Percentiles rank a stretch among this genome's conserved stretches.
Evolutionary conservation across 1,140 invertebrate genomes (phyloP).

Genomic region (Propsilocerus akamusi): DNA sequence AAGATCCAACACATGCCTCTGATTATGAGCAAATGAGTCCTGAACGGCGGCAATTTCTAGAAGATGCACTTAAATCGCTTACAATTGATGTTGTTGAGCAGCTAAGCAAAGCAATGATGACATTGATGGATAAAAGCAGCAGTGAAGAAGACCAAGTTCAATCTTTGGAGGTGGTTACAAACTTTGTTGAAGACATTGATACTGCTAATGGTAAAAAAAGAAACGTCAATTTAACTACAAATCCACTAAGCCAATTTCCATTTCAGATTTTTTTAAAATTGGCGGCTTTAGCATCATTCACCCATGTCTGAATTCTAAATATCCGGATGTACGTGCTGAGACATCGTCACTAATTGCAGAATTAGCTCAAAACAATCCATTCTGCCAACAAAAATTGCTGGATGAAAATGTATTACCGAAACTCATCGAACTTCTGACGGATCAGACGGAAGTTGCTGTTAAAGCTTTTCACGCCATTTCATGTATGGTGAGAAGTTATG

Average conservation of each 20-base stretch:
- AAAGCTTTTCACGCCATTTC: slow-evolving; percentile 44
- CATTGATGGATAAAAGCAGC: slow-evolving; percentile 22
- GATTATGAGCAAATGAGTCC: not conserved
- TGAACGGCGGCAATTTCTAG: slow-evolving; percentile 32
- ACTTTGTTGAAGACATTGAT: slow-evolving; percentile 35
- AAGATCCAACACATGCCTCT: not conserved
- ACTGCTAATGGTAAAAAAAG: slow-evolving; percentile 26
- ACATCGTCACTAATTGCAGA: slow-evolving; percentile 37
- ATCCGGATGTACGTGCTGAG: slow-evolving; percentile 28
- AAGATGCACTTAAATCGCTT: slow-evolving; percentile 29
- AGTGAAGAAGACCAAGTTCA: slow-evolving; percentile 24
- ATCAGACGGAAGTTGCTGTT: slow-evolving; percentile 27
- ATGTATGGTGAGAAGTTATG: slow-evolving; percentile 25
- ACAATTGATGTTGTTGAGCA: slow-evolving; percentile 31
- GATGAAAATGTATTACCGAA: slow-evolving; percentile 29
- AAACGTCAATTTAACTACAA: not conserved
- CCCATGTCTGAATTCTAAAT: slow-evolving; percentile 27
- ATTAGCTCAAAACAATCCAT: slow-evolving; percentile 43
- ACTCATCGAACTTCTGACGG: slow-evolving; percentile 29
- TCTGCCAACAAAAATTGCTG: slow-evolving; percentile 35
- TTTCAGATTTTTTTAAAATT: slow-evolving; percentile 37
- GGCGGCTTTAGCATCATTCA: slow-evolving; percentile 35
- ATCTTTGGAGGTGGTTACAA: slow-evolving; percentile 29
- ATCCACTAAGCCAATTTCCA: not conserved
- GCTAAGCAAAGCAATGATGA: slow-evolving; percentile 27